Evolutionary conservation across 2,888 invertebrate species (phyloP).

Genomic region (Nomada ferruginata): DNA sequence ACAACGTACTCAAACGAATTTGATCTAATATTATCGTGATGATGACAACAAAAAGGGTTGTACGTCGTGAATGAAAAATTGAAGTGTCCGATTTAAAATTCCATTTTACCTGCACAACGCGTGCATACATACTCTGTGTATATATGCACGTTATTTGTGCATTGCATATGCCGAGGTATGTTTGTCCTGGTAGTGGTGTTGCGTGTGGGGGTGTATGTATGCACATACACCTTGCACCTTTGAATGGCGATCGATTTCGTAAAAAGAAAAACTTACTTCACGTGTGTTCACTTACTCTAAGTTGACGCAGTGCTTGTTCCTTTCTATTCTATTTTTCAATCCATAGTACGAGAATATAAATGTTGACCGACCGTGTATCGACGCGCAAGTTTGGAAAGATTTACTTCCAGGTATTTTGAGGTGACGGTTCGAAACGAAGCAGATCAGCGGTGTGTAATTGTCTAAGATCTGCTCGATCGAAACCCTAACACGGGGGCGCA

Average conservation of each 20-base stretch:
- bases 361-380: slow-evolving; percentile 13
- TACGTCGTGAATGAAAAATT: no score
- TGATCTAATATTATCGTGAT: slow-evolving; percentile 68
- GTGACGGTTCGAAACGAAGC: slow-evolving; percentile 8
- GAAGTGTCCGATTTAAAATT: no score
- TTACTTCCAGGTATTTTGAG: slow-evolving; percentile 9
- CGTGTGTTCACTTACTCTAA: background rate
- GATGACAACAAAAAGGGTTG: slow-evolving; percentile 56
- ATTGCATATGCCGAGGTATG: no score
- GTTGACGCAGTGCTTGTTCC: slow-evolving; percentile 2
- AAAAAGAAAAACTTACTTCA: no score
- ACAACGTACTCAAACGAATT: no score
- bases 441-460: slow-evolving; percentile 32
- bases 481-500: slow-evolving; percentile 11
- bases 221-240: no score
- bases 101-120: no score
- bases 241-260: no score
- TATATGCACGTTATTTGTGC: no score
- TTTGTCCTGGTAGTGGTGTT: no score
- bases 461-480: slow-evolving; percentile 29
- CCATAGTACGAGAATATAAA: background rate
- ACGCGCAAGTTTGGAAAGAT: background rate
- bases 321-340: slow-evolving; percentile 11
- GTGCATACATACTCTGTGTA: no score
- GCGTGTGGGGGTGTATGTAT: no score